Percentiles rank a stretch among this genome's conserved stretches.
phyloP scores from a whole-genome alignment of 2,113 vertebrate genomes.

The Phodopus roborovskii region DNA sequence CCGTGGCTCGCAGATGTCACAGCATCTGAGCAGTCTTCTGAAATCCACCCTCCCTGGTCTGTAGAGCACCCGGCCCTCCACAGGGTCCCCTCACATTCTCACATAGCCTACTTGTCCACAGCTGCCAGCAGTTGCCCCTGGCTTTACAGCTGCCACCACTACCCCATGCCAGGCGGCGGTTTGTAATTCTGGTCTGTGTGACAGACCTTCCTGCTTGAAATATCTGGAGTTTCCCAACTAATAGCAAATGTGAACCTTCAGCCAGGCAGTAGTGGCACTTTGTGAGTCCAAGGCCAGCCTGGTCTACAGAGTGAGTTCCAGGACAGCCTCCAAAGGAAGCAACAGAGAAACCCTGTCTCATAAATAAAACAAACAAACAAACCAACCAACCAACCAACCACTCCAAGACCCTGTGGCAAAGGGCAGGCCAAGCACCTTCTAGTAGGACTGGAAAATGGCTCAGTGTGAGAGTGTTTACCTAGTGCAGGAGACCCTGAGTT shows the following conservation, averaged over 20 bases:
- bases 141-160: not conserved
- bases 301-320: too few relatives aligned
- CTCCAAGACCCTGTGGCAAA: not conserved
- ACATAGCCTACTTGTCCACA: not conserved
- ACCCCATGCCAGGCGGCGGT: rapidly evolving
- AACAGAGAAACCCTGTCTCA: too few relatives aligned
- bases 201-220: not conserved
- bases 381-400: too few relatives aligned
- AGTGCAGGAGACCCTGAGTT: not conserved
- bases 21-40: not conserved
- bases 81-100: not conserved
- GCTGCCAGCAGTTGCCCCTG: not conserved
- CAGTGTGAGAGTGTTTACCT: not conserved
- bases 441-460: not conserved
- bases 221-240: not conserved
- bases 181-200: not conserved
- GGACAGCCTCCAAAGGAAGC: too few relatives aligned
- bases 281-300: too few relatives aligned
- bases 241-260: not conserved
- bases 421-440: not conserved
- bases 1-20: not conserved
- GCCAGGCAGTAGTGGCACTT: too few relatives aligned
- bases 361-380: too few relatives aligned
- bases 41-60: not conserved
- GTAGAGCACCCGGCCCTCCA: not conserved